These are phyloP conservation scores for Crioceris asparagi DNA, from an alignment of 2,888 invertebrate genomes.

Conservation along the genomic window DNA sequence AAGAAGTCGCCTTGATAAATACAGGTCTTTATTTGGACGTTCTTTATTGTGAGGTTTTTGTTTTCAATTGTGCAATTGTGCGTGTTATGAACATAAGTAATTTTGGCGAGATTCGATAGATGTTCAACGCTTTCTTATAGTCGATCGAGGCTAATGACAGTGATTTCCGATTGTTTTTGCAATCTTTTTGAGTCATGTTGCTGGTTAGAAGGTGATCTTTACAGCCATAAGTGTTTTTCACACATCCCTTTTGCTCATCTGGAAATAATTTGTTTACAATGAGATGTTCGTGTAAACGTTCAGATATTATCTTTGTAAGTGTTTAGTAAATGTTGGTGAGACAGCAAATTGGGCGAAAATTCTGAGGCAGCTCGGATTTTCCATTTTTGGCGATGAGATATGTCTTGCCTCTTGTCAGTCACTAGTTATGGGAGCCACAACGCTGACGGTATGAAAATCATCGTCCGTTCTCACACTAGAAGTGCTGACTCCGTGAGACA, in stretches of 20 bases:
- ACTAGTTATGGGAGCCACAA: background rate
- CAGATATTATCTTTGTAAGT: background rate
- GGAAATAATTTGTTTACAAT: background rate
- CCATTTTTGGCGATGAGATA: background rate
- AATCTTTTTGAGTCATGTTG: background rate
- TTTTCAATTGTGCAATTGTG: background rate
- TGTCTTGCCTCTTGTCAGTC: background rate
- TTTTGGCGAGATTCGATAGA: too few relatives aligned
- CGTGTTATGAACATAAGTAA: background rate
- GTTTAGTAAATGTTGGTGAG: background rate
- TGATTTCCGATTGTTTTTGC: background rate
- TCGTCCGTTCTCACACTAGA: too few relatives aligned
- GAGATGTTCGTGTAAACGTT: background rate
- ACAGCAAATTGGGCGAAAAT: background rate
- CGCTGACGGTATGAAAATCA: too few relatives aligned
- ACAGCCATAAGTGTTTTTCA: background rate
- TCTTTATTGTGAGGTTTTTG: background rate
- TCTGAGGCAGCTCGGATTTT: background rate
- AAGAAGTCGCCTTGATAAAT: background rate
- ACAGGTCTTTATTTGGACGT: background rate
- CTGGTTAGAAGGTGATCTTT: background rate
- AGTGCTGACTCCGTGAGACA: too few relatives aligned
- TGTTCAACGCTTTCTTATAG: background rate
- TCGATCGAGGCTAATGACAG: background rate
- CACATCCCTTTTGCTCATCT: background rate